Base-by-base conservation (phyloP, 2,113 vertebrate species). In the Platysternon megacephalum region DNA sequence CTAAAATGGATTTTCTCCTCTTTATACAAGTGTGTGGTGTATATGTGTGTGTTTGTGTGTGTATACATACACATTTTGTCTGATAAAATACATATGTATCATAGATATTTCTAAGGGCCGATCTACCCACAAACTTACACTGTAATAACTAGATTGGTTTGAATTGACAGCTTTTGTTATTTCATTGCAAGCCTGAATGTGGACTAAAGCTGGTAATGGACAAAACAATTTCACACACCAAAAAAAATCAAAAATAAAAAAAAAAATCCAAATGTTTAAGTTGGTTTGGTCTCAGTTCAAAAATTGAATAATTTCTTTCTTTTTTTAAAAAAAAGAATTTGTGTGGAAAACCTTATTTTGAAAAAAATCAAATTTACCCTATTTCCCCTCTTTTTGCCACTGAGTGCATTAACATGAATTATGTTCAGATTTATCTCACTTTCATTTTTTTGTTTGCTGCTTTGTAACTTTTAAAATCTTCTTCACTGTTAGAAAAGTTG, bases 401-500 rank as follows among this genome's bases (percentile, higher is more conserved):
- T 39, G 28, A 52, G 91, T 80, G 5, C 5, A 87, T 91, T 87
- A 79, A 3, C 3, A 4, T 22, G 28, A 39, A 68, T 53, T 90
- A 90, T 32, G 3, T 61, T 26, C 48, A 35, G 1, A 82, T 17
- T 3, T 87, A 96, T 87, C 2, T n/a, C 8, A 79, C 76, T 58
- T 55, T 82, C 79, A 14, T 35, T 94, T 94, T 88, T 44, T 28
- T 26, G 84, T 93, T 91, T 95, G 17, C 22, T 86, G 76, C 12
- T 9, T 21, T 46, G 28, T 56, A 21, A 11, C 11, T 42, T 94
- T 91, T 86, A 72, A 91, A 56, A 46, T 56, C 5, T 39, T 12
- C 6, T 82, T 29, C 84, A 48, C 51, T 85, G 65, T 39, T 44
- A 83, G 56, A 56, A 93, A 91, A 96, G 28, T 1, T 83, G 21